Evolutionary conservation across 1,140 invertebrate species (phyloP), one percentile per base, ranked within the genome.

Genomic region (Drosophila pseudoananassae): DNA sequence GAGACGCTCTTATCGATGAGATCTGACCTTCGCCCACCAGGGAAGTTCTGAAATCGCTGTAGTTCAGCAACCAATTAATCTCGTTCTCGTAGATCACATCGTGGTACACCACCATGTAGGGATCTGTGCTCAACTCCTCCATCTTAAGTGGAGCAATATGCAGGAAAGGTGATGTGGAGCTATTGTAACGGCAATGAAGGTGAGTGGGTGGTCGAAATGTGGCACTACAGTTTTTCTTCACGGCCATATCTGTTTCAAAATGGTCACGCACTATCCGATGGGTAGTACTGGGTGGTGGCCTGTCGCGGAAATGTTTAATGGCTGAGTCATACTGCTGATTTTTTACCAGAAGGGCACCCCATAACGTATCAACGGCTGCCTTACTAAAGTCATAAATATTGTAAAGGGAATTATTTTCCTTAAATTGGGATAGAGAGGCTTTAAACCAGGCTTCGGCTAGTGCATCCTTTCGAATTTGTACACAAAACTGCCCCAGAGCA

Each of bases 1-100:
- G 99, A 98, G 78, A 98, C 94, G 92, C 99, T 98, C 82, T 95
- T 94, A 2, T 97, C 97, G 25, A 95, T 94, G 92, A 98, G 97
- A 64, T 98, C 93, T 90, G 97, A 99, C 98, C 7, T 2, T n/a
- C 5, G 9, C n/a, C 8, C 14, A 59, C 17, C 3, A 59, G 8
- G 7, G 98, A 98, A 80, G 98, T 93, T 70, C 94, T 94, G 77
- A 99, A 96, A 96, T 95, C 97, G 96, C 83, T 98, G 91, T 80
- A 93, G 27, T 64, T 92, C 92, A 99, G 97, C 52, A 99, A 96
- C 4, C 94, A 93, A 56, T 96, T 94, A 65, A 99, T 99, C 93
- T 99, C 98, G 3, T 93, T 91, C 85, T 99, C 97, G 59, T 93
- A 95, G 60, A 99, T 94, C 6, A 98, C 95, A 78, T 98, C 94